Percentiles rank a stretch among this genome's conserved stretches.
Evolutionary conservation across 1,140 invertebrate genomes (phyloP).

Genomic region (Saccostrea echinata): DNA sequence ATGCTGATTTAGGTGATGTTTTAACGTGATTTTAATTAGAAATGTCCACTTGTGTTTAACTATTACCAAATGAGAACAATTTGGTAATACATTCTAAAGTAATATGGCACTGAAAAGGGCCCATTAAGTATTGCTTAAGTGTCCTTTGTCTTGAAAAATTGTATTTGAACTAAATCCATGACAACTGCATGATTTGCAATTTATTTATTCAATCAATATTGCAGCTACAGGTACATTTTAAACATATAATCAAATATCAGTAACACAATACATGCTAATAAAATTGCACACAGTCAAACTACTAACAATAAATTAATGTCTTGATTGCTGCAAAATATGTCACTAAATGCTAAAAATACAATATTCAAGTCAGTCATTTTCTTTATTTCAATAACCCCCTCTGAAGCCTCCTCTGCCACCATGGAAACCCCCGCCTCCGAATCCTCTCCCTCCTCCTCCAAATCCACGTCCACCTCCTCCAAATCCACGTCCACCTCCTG

Average conservation of each 20-base stretch:
- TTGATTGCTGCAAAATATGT: not conserved
- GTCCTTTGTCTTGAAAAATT: no score
- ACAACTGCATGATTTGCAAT: not conserved
- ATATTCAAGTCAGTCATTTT: not conserved
- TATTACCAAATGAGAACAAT: no score
- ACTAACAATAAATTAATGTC: not conserved
- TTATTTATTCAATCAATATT: not conserved
- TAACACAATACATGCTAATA: not conserved
- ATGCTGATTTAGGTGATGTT: no score
- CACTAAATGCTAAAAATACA: not conserved
- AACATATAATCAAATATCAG: no score
- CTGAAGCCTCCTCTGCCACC: constrained; percentile 14
- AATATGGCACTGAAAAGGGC: no score
- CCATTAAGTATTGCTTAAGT: no score
- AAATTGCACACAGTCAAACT: not conserved
- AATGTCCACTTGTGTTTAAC: no score
- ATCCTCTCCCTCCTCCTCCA: constrained; percentile 14
- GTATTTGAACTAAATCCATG: not conserved
- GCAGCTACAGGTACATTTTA: no score
- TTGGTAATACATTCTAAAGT: no score
- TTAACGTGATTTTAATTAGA: no score
- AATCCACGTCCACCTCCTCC: not conserved
- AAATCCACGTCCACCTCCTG: not conserved
- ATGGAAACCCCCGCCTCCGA: constrained; percentile 7
- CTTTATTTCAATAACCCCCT: constrained; percentile 10